These are phyloP conservation scores for Zaprionus africanus DNA, from an alignment of 1,140 invertebrate genomes.

Conservation along the genomic window DNA sequence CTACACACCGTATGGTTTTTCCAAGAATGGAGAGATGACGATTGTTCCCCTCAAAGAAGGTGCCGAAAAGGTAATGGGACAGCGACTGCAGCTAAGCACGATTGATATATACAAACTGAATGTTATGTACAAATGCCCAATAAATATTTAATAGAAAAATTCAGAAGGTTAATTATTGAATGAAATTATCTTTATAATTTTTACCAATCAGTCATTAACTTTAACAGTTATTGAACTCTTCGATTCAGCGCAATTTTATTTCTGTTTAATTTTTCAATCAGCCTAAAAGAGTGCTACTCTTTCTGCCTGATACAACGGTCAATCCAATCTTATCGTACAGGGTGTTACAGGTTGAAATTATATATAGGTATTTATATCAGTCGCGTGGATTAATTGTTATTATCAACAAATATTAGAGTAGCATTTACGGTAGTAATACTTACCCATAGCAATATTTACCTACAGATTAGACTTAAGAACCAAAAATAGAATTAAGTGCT, in stretches of 20 bases:
- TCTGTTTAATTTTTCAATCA: no score
- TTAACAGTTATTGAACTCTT: no score
- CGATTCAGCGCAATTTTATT: no score
- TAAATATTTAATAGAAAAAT: slow-evolving; percentile 50
- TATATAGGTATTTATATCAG: not conserved
- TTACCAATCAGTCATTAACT: not conserved
- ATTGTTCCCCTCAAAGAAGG: slow-evolving; percentile 85
- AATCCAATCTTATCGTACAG: not conserved
- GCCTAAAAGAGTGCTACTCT: not conserved
- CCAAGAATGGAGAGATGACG: slow-evolving; percentile 89
- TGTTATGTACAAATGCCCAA: slow-evolving; percentile 85
- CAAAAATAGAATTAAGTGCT: not conserved
- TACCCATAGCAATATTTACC: not conserved
- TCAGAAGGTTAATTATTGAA: not conserved
- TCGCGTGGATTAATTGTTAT: slow-evolving; percentile 4
- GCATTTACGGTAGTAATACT: not conserved
- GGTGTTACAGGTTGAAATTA: not conserved
- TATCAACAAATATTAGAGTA: not conserved
- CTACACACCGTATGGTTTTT: slow-evolving; percentile 89
- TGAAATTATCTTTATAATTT: not conserved
- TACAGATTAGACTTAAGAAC: not conserved
- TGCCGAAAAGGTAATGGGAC: slow-evolving; percentile 84
- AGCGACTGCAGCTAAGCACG: slow-evolving; percentile 85
- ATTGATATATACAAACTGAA: slow-evolving; percentile 86
- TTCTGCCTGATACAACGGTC: not conserved